A percentile compares a stretch with the other conserved stretches of the same genome.
phyloP scores from a whole-genome alignment of 2,888 invertebrate species.

The Lissonota sp. region DNA sequence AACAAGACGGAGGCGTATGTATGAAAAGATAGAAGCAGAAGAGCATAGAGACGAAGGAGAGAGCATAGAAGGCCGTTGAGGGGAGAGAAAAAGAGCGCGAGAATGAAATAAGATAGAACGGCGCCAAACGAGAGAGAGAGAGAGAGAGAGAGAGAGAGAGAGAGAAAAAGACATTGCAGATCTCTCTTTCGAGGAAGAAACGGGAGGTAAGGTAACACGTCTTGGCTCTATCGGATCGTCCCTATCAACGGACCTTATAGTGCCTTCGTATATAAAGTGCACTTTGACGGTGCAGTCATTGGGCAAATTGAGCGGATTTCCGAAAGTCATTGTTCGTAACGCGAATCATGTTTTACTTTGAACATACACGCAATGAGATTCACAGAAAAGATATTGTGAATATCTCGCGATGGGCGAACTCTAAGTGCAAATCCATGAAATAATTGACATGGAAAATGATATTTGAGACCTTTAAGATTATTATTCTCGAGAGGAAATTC shows the following conservation, averaged over 20 bases:
- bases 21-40: constrained; percentile 7
- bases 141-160: constrained; percentile 63
- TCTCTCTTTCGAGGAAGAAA: constrained; percentile 52
- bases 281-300: constrained; percentile 10
- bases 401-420: no score
- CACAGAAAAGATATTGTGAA: no score
- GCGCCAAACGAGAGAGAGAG: constrained; percentile 64
- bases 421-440: no score
- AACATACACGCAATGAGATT: no score
- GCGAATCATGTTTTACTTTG: no score
- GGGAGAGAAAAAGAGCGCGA: constrained; percentile 10
- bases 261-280: constrained; percentile 7
- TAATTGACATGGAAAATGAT: no score
- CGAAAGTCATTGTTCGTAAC: constrained; percentile 15
- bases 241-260: constrained; percentile 56
- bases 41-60: constrained; percentile 15
- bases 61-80: background rate
- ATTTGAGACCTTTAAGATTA: no score
- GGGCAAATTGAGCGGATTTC: background rate
- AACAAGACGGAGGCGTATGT: constrained; percentile 28
- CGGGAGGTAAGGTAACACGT: constrained; percentile 59
- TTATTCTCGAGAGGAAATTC: no score
- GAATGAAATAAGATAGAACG: constrained; percentile 62
- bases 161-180: constrained; percentile 32
- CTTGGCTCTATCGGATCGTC: constrained; percentile 60